Conservation (phyloP, 2,888 invertebrate species). For the Dryocosmus kuriphilus region DNA sequence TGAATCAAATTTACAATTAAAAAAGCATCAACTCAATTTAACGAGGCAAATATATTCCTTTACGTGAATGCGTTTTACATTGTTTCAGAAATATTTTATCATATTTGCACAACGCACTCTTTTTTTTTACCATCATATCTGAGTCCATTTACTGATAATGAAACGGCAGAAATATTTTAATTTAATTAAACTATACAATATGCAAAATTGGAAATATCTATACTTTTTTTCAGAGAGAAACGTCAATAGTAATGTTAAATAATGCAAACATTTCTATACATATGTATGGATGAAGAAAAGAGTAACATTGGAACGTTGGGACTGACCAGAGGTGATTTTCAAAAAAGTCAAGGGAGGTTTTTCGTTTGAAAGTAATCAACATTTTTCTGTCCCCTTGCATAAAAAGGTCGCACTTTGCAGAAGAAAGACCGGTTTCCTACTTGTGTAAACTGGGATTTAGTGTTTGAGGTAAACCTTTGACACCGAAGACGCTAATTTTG, state of each 20-base stretch:
- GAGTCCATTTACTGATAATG: no score
- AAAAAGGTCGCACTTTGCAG: not conserved
- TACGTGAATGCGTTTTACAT: no score
- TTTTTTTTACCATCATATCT: no score
- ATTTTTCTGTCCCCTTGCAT: not conserved
- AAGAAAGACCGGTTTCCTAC: not conserved
- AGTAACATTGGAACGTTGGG: not conserved
- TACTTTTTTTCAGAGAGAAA: no score
- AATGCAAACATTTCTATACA: not conserved
- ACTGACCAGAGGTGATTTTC: not conserved
- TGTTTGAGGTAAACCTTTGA: not conserved
- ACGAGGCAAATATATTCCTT: no score
- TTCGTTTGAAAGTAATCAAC: slow-evolving; percentile 7
- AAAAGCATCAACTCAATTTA: no score
- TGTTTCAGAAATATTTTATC: no score
- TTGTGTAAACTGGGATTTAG: not conserved
- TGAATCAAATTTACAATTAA: no score
- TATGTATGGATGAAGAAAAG: slow-evolving; percentile 1
- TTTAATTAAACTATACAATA: no score
- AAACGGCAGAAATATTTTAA: no score
- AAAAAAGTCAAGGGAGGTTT: slow-evolving; percentile 1
- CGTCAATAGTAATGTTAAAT: not conserved
- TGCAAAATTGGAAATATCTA: no score
- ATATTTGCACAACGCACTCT: no score
- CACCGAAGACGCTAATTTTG: slow-evolving; percentile 5